phyloP scores from a whole-genome alignment of 1,140 invertebrate genomes.

The Tetramorium simillimum region DNA sequence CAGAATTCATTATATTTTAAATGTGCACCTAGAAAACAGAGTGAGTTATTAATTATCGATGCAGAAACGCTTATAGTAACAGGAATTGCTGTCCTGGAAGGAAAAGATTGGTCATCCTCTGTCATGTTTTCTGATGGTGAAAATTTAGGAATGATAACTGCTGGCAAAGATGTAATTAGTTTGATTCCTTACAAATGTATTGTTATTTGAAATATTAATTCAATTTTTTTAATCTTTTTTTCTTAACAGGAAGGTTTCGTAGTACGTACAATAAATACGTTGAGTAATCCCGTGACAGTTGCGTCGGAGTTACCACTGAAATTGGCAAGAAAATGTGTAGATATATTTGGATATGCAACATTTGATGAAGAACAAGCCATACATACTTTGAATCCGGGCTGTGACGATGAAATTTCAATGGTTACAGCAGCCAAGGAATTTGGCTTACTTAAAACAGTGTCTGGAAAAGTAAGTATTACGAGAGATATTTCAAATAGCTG shows the following conservation, averaged over 20 bases:
- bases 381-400: slow-evolving; percentile 86
- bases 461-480: slow-evolving; percentile 89
- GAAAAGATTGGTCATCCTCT: slow-evolving; percentile 87
- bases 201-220: slow-evolving; percentile 26
- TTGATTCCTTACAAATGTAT: slow-evolving; percentile 33
- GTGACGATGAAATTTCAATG: slow-evolving; percentile 89
- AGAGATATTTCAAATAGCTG: background rate
- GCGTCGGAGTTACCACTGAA: slow-evolving; percentile 91
- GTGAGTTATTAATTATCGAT: slow-evolving; percentile 88
- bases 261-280: slow-evolving; percentile 91
- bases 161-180: slow-evolving; percentile 90
- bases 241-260: slow-evolving; percentile 91
- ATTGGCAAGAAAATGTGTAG: slow-evolving; percentile 92
- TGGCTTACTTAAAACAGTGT: slow-evolving; percentile 90
- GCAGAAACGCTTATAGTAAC: slow-evolving; percentile 87
- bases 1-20: slow-evolving; percentile 87
- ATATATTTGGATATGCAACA: slow-evolving; percentile 90
- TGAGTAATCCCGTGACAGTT: slow-evolving; percentile 87
- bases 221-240: slow-evolving; percentile 2
- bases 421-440: slow-evolving; percentile 94
- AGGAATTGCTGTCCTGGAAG: slow-evolving; percentile 88
- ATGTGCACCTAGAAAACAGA: slow-evolving; percentile 86
- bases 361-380: slow-evolving; percentile 89
- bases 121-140: slow-evolving; percentile 95
- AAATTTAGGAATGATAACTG: slow-evolving; percentile 91